Evolutionary conservation across 1,140 invertebrate genomes (phyloP).

Genomic region (Hyposmocoma kahamanoa): DNA sequence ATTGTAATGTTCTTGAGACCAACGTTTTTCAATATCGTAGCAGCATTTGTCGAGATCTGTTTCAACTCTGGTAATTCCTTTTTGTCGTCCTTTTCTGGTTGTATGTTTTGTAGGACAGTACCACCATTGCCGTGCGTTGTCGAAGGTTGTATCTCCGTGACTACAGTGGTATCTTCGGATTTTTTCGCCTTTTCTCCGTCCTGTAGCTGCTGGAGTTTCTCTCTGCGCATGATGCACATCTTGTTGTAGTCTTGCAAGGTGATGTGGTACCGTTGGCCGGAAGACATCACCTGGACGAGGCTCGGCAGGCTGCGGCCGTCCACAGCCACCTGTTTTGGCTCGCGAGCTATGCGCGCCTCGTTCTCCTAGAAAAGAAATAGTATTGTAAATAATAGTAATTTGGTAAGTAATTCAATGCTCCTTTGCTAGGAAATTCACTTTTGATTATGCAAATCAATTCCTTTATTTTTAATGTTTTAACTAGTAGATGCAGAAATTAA

Average conservation of each 20-base stretch:
- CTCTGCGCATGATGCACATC: constrained; percentile 78
- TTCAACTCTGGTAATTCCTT: constrained; percentile 27
- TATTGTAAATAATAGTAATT: neutral
- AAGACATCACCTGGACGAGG: constrained; percentile 77
- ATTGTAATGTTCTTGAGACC: constrained; percentile 70
- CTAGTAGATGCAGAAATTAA: constrained; percentile 11
- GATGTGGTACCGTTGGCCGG: constrained; percentile 79
- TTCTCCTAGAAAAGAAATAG: constrained; percentile 46
- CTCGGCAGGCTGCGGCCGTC: constrained; percentile 74
- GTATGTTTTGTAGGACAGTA: constrained; percentile 42
- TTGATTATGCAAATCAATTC: too few species aligned
- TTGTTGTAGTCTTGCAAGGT: constrained; percentile 81
- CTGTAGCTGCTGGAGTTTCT: constrained; percentile 76
- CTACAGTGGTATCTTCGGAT: constrained; percentile 24
- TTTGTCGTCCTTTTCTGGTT: constrained; percentile 26
- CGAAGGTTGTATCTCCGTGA: constrained; percentile 50
- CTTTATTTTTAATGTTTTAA: too few species aligned
- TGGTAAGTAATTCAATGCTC: neutral
- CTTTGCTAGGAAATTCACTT: too few species aligned
- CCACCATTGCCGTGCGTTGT: constrained; percentile 45
- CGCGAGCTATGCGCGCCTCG: constrained; percentile 55
- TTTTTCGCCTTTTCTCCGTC: constrained; percentile 56
- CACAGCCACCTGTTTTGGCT: constrained; percentile 72
- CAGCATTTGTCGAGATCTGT: constrained; percentile 43
- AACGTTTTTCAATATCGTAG: constrained; percentile 64